phyloP scores from a whole-genome alignment of 1,140 invertebrate species.

The Carposina sasakii region DNA sequence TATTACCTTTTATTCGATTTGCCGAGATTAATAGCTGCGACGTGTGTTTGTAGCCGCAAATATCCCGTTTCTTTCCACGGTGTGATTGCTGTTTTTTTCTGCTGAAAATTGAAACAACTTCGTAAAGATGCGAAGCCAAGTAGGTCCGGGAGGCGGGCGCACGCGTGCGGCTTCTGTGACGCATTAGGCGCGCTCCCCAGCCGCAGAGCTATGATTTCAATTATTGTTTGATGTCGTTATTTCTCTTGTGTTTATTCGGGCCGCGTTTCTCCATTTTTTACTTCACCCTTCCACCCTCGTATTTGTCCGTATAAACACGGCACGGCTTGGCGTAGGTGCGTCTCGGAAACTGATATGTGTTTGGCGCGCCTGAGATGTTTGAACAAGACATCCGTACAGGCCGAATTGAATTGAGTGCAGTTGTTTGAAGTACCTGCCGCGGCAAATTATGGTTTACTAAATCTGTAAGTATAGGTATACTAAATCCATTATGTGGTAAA shows the following conservation, averaged over 20 bases:
- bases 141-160: slow-evolving; percentile 15
- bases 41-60: slow-evolving; percentile 38
- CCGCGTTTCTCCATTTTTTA: slow-evolving; percentile 58
- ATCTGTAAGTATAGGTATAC: slow-evolving; percentile 34
- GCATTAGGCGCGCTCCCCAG: slow-evolving; percentile 32
- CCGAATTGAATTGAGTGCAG: slow-evolving; percentile 45
- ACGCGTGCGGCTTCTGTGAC: slow-evolving; percentile 31
- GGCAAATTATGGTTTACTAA: background rate
- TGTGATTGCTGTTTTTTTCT: slow-evolving; percentile 23
- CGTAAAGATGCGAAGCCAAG: slow-evolving; percentile 27
- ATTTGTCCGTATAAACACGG: slow-evolving; percentile 51
- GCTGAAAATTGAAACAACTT: slow-evolving; percentile 1
- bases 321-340: slow-evolving; percentile 22
- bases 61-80: slow-evolving; percentile 13
- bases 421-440: slow-evolving; percentile 29
- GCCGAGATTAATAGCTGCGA: slow-evolving; percentile 57
- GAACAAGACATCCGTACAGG: slow-evolving; percentile 32
- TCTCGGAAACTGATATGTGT: slow-evolving; percentile 56
- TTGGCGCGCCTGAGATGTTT: slow-evolving; percentile 44
- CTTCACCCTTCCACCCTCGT: slow-evolving; percentile 52
- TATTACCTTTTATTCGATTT: slow-evolving; percentile 66
- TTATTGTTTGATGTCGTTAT: slow-evolving; percentile 69
- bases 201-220: slow-evolving; percentile 57
- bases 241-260: slow-evolving; percentile 64
- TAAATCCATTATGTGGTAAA: too few species aligned